Base-by-base conservation (phyloP, 2,113 vertebrate genomes). In the Gavia stellata region DNA sequence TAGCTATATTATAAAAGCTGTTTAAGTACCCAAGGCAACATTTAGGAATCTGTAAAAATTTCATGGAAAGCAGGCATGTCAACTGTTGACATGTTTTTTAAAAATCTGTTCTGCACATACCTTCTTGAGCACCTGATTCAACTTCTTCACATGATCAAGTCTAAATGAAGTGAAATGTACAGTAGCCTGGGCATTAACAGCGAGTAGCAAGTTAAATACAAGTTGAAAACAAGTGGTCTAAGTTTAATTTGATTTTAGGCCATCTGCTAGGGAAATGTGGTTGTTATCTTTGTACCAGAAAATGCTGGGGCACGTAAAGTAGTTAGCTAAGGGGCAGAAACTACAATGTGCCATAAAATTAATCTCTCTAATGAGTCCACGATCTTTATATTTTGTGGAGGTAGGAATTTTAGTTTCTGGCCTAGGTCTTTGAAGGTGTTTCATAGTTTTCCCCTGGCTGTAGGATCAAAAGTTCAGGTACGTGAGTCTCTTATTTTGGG, bases 21-120 rank as follows among this genome's bases (percentile, higher is more conserved):
- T n/a, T 70, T 47, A 17, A 14, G 8, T 66, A 44, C 13, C 0
- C 73, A 79, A 44, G 0, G 18, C 1, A 6, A 9, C 15, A 66
- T 66, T 88, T 66, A 38, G 31, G 24, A 79, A 56, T 47, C 61
- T 36, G 5, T 63, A 31, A 42, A 63, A 28, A 65, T 23, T 90
- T 59, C 7, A 4, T 25, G 31, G n/a, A 68, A 78, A 81, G 11
- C 19, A 42, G 12, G 3, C 44, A 29, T 45, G n/a, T 66, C 55
- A 70, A 40, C 19, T 18, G 9, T 61, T 61, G 45, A 26, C 14
- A 16, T 21, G 12, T 5, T 38, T 62, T 81, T 67, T 53, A 63
- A 49, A 88, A 75, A 15, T 34, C 17, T 58, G 12, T 62, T 50
- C 13, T 66, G 26, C 58, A 19, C 10, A 0, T 56, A 17, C n/a